phyloP scores from a whole-genome alignment of 2,888 invertebrate genomes.

The Drosophila sordidula region DNA sequence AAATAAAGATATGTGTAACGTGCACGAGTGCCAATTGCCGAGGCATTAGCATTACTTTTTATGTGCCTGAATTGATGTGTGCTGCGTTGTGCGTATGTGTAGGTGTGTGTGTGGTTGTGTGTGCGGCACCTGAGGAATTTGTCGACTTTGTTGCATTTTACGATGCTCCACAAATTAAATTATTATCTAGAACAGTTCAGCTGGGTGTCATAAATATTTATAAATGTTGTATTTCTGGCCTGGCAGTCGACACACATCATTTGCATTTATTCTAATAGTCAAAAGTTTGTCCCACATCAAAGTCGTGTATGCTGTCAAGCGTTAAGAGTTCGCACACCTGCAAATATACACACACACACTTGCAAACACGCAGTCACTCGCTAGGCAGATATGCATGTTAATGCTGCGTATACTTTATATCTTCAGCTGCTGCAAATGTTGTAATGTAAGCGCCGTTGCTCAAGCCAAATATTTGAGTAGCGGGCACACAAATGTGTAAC shows the following conservation, averaged over 20 bases:
- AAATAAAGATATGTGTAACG: constrained; percentile 56
- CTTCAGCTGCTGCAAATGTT: constrained; percentile 65
- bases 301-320: constrained; percentile 67
- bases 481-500: constrained; percentile 78
- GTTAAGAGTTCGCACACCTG: constrained; percentile 58
- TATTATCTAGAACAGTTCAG: constrained; percentile 69
- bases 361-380: constrained; percentile 6
- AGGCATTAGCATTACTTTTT: constrained; percentile 69
- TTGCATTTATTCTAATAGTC: constrained; percentile 74
- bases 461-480: constrained; percentile 74
- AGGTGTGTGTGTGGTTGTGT: constrained; percentile 16
- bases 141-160: constrained; percentile 58
- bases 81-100: background rate
- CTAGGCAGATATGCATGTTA: constrained; percentile 67
- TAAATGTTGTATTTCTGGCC: constrained; percentile 2
- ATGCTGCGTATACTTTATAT: constrained; percentile 74
- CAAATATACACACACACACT: constrained; percentile 27
- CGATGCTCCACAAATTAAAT: constrained; percentile 66
- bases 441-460: constrained; percentile 65
- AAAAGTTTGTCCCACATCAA: constrained; percentile 66
- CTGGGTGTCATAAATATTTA: constrained; percentile 54
- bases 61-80: constrained; percentile 60
- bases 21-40: constrained; percentile 55
- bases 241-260: constrained; percentile 37
- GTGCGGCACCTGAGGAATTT: constrained; percentile 31